phyloP scores from a whole-genome alignment of 2,888 invertebrate genomes.

The Apodemia hepburni region DNA sequence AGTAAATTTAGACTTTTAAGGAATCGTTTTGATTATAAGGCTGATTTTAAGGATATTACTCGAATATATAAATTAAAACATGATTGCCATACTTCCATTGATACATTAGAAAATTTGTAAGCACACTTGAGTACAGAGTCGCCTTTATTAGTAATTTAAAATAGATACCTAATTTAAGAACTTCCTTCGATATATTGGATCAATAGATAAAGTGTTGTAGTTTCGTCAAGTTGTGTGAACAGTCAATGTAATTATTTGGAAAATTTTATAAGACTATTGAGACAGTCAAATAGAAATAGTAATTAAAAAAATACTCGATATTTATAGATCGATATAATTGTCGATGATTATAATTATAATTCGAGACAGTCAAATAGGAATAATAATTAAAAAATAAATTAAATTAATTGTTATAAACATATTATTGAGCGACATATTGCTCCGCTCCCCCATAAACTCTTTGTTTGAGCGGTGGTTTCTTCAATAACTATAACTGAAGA shows the following conservation, averaged over 20 bases:
- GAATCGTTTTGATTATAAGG: conserved; percentile 18
- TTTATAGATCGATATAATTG: no score
- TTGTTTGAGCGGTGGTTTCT: no score
- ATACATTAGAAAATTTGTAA: background rate
- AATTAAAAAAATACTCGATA: no score
- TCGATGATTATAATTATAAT: no score
- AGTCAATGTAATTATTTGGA: background rate
- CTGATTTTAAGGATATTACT: conserved; percentile 16
- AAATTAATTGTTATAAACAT: no score
- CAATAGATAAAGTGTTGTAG: background rate
- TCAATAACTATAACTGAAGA: no score
- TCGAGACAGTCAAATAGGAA: no score
- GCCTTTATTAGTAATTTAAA: conserved; percentile 1
- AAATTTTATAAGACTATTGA: no score
- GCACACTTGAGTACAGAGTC: conserved; percentile 8
- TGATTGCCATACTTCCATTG: conserved; percentile 20
- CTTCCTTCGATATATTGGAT: background rate
- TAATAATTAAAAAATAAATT: no score
- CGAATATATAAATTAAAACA: conserved; percentile 12
- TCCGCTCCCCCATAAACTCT: no score
- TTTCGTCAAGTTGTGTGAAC: background rate
- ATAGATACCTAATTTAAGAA: background rate
- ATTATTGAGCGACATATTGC: no score
- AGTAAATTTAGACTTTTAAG: conserved; percentile 18
- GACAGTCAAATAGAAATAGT: no score